Evolutionary conservation across 2,888 invertebrate genomes (phyloP), one percentile per base, ranked within the genome.

Genomic region (Cryptophagus acutangulus): DNA sequence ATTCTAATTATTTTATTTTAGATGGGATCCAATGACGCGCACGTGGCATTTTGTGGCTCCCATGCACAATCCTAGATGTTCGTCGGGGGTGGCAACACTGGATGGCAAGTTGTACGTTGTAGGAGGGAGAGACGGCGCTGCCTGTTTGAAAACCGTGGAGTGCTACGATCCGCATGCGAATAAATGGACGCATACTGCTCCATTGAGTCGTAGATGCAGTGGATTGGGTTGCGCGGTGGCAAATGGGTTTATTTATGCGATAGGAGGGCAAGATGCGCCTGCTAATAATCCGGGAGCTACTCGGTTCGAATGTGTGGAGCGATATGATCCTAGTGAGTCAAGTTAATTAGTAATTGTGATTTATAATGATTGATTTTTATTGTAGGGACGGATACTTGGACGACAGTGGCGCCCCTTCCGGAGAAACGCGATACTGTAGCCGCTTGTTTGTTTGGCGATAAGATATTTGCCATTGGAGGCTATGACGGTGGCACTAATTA

Each of bases 201-300:
- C 92, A 2, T 90, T 95, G 89, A 81, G 84, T 26, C 78, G 86
- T 46, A 76, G 89, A 14, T 76, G 94, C 39, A 91, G 93, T 2
- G 89, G 92, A 9, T 90, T 93, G 38, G 93, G 91, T 30, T 91
- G 83, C 13, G 87, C 89, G 40, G 89, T 89, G 1, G 82, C 87
- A 17, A 86, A 88, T 63, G 92, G 92, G 0, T 90, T 79, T 67
- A 74, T 95, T 36, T 95, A 93, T 70, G 94, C 92, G 1, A 73
- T 94, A 48, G 94, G 95, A 17, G 94, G 95, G 0, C 91, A 94
- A 70, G 94, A 94, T 69, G 89, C 92, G 6, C 92, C 94, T 0
- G 87, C 89, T 15, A 87, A 85, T 58, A 87, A 87, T 71, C 87
- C 87, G 1, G 79, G 82, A 40, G 87, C 90, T 2, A 80, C 81